Evolutionary conservation across 2,888 invertebrate species (phyloP), one percentile per base, ranked within the genome.

Genomic region (Scaptomyza parva): DNA sequence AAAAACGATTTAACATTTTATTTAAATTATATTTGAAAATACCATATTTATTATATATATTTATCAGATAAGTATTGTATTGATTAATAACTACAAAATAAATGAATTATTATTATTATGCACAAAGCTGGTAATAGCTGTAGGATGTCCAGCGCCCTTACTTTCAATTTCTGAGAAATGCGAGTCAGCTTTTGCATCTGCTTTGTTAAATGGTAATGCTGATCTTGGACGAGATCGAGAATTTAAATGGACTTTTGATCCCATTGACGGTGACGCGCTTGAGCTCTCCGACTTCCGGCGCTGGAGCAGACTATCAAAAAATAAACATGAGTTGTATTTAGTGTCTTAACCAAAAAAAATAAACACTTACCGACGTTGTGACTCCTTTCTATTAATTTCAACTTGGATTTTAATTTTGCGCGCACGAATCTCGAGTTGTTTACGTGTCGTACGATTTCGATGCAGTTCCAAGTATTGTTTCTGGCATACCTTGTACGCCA

Each of bases 41-140:
- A n/a, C n/a, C n/a, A 14, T 7, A 8, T 37, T 37, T 14, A 0
- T 9, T 2, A 2, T 3, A 2, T 17, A 33, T 47, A 17, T 6
- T 22, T 22, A 5, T 8, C n/a, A 28, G 30, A 8, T n/a, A 20
- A 20, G 45, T 39, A n/a, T 1, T 14, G 20, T 2, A 3, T n/a
- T n/a, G n/a, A n/a, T 58, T 39, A 7, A 58, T 33, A 50, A 28
- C 66, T 69, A 78, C 1, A 86, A 43, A 22, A 73, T 28, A 39
- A 81, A 81, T 6, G 84, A 70, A 52, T 64, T 47, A 41, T 74
- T 80, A 18, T 64, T 37, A 30, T 43, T 33, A 17, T 76, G 54
- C 1, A 14, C 2, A 33, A 78, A 78, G n/a, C 69, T 67, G 2
- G 74, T 70, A 22, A 86, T 57, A 0, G 8, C n/a, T 22, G 30